Evolutionary conservation across 2,888 invertebrate genomes (phyloP).

Genomic region (Pristionchus exspectatus): DNA sequence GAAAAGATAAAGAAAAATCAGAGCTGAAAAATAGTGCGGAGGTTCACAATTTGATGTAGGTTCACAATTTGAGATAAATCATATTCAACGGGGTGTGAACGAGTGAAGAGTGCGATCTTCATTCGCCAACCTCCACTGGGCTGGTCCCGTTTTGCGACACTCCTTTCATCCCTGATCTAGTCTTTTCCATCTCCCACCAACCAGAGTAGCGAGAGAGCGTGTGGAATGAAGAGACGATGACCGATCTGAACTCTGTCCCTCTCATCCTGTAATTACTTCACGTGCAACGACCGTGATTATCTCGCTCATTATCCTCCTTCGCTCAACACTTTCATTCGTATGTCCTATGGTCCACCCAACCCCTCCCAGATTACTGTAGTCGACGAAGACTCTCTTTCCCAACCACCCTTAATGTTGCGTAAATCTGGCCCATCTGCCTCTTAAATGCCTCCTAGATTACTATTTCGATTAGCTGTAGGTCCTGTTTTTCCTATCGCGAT

Average conservation of each 20-base stretch:
- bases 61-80: no score
- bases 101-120: no score
- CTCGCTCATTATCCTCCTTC: not conserved
- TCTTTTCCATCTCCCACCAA: no score
- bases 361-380: not conserved
- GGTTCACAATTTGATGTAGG: no score
- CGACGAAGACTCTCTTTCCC: not conserved
- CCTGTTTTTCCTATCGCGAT: no score
- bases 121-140: no score
- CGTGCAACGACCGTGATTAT: not conserved
- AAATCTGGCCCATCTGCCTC: not conserved
- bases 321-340: not conserved
- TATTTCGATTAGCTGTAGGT: not conserved
- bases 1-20: no score
- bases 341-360: not conserved
- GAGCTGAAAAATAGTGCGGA: no score
- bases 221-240: not conserved
- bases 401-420: not conserved
- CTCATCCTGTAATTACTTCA: not conserved
- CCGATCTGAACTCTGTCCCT: not conserved
- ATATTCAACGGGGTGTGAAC: no score
- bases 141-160: no score
- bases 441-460: not conserved
- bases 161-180: no score
- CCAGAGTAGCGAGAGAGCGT: not conserved